Evolutionary conservation across 1,140 invertebrate species (phyloP).

Genomic region (Drosophila auraria): DNA sequence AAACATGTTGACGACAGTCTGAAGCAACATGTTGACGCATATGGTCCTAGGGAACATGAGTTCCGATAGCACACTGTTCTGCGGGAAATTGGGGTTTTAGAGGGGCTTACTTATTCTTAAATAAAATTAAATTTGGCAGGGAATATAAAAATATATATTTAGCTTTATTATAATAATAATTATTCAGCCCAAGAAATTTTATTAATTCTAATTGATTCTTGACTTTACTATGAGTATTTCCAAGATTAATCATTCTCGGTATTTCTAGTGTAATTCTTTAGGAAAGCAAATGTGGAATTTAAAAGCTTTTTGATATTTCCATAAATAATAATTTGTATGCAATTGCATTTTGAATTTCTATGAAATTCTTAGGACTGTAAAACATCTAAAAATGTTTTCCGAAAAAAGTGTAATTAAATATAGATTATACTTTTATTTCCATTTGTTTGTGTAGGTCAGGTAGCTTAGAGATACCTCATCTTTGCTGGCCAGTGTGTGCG

Average conservation of each 20-base stretch:
- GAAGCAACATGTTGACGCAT: background rate
- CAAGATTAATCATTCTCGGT: no score
- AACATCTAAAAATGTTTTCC: background rate
- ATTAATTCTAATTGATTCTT: no score
- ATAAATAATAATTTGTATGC: background rate
- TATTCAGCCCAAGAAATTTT: no score
- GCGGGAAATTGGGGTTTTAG: background rate
- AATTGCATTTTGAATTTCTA: no score
- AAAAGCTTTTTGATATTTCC: background rate
- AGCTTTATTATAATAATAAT: no score
- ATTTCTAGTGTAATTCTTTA: no score
- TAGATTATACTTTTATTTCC: background rate
- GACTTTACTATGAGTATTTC: no score
- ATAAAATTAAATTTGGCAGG: no score
- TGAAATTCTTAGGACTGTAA: no score
- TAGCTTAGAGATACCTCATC: no score
- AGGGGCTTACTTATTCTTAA: background rate
- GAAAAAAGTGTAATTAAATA: conserved; percentile 1
- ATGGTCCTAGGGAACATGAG: background rate
- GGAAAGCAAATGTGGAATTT: no score
- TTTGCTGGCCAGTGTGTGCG: conserved; percentile 35
- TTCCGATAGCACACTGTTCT: background rate
- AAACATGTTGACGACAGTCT: background rate
- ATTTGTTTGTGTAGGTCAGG: conserved; percentile 20
- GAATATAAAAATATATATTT: no score